These are phyloP conservation scores for Acrocephalus arundinaceus DNA, from an alignment of 2,113 vertebrate genomes.

Conservation along the genomic window DNA sequence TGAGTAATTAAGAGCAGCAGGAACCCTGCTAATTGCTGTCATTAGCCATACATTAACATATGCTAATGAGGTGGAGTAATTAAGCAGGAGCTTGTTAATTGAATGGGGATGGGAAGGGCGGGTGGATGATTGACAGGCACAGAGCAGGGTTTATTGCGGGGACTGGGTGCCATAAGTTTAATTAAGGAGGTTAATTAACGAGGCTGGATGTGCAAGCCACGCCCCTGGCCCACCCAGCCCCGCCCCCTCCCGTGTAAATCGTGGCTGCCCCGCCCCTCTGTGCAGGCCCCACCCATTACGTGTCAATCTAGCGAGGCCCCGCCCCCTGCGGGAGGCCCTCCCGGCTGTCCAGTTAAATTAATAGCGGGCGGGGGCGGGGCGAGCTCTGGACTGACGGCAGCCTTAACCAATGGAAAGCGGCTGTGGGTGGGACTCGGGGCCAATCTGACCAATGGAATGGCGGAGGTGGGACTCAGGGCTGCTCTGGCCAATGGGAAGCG, in stretches of 20 bases:
- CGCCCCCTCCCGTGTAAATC: neutral
- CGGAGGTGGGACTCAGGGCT: rapidly evolving
- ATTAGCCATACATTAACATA: neutral
- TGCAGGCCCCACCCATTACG: too few relatives aligned
- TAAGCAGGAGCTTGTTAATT: too few relatives aligned
- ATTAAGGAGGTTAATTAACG: neutral
- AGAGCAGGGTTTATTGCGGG: too few relatives aligned
- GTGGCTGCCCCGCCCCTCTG: too few relatives aligned
- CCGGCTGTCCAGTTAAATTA: too few relatives aligned
- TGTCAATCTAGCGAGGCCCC: too few relatives aligned
- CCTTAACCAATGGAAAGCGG: rapidly evolving
- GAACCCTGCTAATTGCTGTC: neutral
- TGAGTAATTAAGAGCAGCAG: neutral
- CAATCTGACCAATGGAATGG: too few relatives aligned
- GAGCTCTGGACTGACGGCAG: neutral
- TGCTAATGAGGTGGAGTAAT: neutral
- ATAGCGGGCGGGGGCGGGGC: neutral
- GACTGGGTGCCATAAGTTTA: neutral
- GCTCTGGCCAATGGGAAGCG: neutral
- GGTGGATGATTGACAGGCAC: neutral
- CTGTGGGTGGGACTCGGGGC: neutral
- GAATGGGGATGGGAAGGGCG: too few relatives aligned
- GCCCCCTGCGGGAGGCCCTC: too few relatives aligned
- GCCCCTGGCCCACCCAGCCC: neutral
- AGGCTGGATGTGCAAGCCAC: neutral